phyloP scores from a whole-genome alignment of 2,113 vertebrate genomes.

The Callorhinus ursinus region DNA sequence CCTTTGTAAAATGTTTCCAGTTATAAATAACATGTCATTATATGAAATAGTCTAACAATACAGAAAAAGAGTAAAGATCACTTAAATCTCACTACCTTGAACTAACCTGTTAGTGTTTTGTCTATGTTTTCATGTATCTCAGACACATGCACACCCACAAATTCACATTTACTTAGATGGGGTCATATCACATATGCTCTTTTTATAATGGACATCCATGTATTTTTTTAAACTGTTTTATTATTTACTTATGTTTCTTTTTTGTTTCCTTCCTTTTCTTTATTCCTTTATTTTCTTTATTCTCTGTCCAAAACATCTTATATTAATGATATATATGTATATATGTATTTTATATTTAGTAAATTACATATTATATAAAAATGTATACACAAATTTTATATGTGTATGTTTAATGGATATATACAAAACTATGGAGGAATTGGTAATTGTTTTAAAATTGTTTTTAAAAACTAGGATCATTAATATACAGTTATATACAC shows the following conservation, averaged over 20 bases:
- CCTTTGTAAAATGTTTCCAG: neutral
- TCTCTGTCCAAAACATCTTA: neutral
- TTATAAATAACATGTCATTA: neutral
- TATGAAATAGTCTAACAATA: neutral
- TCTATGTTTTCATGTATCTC: neutral
- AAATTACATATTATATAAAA: neutral
- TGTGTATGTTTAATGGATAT: neutral
- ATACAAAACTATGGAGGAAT: neutral
- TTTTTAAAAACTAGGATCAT: slow-evolving; percentile 1
- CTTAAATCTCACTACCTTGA: neutral
- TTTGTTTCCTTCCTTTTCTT: neutral
- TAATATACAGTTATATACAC: neutral
- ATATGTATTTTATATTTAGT: neutral
- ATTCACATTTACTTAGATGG: neutral
- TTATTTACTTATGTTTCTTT: neutral
- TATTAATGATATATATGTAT: neutral
- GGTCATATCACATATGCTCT: neutral
- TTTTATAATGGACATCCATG: neutral
- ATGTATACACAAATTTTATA: neutral
- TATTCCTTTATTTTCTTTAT: neutral
- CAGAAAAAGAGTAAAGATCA: neutral
- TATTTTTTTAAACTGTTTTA: neutral
- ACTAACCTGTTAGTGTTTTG: neutral
- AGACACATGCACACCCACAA: neutral
- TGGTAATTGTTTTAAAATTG: neutral